Evolutionary conservation across 2,113 vertebrate genomes (phyloP).

Genomic region (Bos indicus): DNA sequence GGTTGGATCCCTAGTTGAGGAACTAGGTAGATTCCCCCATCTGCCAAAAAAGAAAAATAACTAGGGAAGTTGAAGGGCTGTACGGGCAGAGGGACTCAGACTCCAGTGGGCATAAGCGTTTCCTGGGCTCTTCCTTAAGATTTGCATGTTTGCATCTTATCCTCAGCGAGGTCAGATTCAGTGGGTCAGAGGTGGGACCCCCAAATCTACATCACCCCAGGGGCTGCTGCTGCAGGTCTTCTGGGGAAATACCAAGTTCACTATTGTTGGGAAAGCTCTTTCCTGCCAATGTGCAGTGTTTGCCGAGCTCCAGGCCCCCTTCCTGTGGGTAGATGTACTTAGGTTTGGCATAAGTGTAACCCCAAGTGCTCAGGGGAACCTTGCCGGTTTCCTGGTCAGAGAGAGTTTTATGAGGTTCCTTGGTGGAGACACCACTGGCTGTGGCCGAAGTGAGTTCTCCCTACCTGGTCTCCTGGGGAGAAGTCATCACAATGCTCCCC

Average conservation of each 20-base stretch:
- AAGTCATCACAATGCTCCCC: background rate
- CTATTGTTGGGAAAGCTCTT: background rate
- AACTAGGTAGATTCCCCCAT: background rate
- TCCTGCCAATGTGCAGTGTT: background rate
- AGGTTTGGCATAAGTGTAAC: background rate
- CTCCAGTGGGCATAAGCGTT: background rate
- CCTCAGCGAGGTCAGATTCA: background rate
- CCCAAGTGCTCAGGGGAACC: background rate
- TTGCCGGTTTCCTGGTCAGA: background rate
- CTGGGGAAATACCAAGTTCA: background rate
- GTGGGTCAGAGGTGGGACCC: background rate
- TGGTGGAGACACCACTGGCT: background rate
- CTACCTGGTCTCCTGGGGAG: background rate
- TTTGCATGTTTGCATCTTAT: background rate
- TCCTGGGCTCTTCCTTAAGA: background rate
- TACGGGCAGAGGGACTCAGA: background rate
- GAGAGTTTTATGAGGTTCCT: background rate
- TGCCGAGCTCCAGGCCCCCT: background rate
- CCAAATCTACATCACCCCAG: background rate
- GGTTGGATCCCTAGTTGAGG: background rate
- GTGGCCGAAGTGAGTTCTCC: rapidly evolving
- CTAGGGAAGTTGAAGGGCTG: background rate
- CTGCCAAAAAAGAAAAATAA: background rate
- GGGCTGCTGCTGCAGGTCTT: background rate
- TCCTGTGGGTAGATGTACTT: background rate